Evolutionary conservation across 2,888 invertebrate species (phyloP).

Genomic region (Heteropelma amictum): DNA sequence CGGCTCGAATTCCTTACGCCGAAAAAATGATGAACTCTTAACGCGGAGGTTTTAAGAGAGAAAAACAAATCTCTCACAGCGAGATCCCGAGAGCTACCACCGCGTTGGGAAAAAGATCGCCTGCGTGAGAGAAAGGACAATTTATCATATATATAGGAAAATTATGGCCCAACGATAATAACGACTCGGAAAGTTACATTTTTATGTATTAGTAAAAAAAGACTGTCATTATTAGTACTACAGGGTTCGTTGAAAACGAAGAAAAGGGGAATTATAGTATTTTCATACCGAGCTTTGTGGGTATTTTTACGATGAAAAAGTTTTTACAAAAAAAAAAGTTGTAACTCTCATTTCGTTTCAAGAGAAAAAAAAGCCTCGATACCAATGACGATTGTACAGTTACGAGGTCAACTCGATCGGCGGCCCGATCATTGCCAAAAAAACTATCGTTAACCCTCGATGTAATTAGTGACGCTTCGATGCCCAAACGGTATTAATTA

Average conservation of each 20-base stretch:
- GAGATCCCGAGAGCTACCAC: background rate
- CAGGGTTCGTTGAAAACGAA: too few relatives aligned
- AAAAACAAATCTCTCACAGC: background rate
- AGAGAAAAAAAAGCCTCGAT: too few relatives aligned
- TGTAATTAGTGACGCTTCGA: slow-evolving; percentile 44
- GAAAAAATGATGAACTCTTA: background rate
- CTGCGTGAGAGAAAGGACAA: background rate
- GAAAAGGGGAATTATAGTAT: too few relatives aligned
- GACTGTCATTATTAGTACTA: too few relatives aligned
- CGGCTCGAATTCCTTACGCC: background rate
- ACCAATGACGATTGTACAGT: too few relatives aligned
- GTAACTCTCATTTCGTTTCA: too few relatives aligned
- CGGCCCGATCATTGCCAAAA: too few relatives aligned
- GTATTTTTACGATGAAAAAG: too few relatives aligned
- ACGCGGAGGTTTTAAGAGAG: background rate
- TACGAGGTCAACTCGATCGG: too few relatives aligned
- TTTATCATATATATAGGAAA: background rate
- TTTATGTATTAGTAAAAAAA: too few relatives aligned
- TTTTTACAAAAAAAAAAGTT: too few relatives aligned
- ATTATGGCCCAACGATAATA: background rate
- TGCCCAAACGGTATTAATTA: slow-evolving; percentile 2
- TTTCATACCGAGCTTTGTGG: too few relatives aligned
- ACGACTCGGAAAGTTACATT: background rate
- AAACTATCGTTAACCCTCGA: background rate
- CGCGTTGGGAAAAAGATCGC: background rate